A percentile compares a stretch with the other conserved stretches of the same genome.
Conservation (phyloP, 1,140 invertebrate species). For the Drosophila ambigua region DNA sequence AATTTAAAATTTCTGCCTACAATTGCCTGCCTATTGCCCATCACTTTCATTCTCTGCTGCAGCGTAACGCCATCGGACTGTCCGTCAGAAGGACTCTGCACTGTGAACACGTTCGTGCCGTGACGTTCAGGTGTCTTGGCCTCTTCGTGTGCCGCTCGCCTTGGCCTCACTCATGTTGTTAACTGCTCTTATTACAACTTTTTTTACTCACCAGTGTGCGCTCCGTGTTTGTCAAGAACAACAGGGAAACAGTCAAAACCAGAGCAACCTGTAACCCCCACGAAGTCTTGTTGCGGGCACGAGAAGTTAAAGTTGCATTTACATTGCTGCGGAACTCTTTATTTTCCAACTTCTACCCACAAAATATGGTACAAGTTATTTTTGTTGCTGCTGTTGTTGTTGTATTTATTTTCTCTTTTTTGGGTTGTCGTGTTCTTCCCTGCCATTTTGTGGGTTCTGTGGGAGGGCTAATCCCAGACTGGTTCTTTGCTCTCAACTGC, state of each 20-base stretch:
- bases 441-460: slow-evolving; percentile 5
- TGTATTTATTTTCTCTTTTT: slow-evolving; percentile 19
- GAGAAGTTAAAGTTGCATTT: slow-evolving; percentile 71
- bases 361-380: slow-evolving; percentile 13
- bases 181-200: slow-evolving; percentile 81
- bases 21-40: no score
- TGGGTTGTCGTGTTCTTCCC: not conserved
- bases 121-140: slow-evolving; percentile 53
- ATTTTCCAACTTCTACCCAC: slow-evolving; percentile 46
- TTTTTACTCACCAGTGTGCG: slow-evolving; percentile 68
- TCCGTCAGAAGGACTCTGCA: not conserved
- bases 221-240: slow-evolving; percentile 67
- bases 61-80: no score
- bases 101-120: slow-evolving; percentile 34
- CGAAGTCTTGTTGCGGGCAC: no score
- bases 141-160: slow-evolving; percentile 22
- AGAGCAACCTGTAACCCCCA: slow-evolving; percentile 18
- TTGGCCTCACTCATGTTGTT: slow-evolving; percentile 60
- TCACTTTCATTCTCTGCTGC: no score
- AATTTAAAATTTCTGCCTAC: no score
- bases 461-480: slow-evolving; percentile 57
- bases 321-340: slow-evolving; percentile 57
- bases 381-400: slow-evolving; percentile 3
- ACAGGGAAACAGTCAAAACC: slow-evolving; percentile 17
- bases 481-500: slow-evolving; percentile 57